A percentile compares a stretch with the other conserved stretches of the same genome.
phyloP scores from a whole-genome alignment of 2,888 invertebrate genomes.

The Archaeoteleia sp. region DNA sequence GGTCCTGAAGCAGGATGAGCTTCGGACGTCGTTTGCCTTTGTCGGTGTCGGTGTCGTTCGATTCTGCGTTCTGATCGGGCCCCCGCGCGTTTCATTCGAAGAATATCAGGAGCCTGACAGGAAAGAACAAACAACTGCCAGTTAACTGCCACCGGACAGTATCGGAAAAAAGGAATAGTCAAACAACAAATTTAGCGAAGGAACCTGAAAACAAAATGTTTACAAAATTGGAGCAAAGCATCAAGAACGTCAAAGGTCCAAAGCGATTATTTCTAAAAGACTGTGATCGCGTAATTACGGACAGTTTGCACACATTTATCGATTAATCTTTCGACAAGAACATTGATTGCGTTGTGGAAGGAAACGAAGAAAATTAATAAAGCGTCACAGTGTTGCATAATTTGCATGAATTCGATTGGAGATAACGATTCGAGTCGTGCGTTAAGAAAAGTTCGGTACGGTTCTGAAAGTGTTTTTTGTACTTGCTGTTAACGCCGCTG shows the following conservation, averaged over 20 bases:
- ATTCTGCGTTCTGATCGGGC: slow-evolving; percentile 47
- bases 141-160: too few relatives aligned
- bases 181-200: too few relatives aligned
- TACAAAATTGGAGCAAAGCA: too few relatives aligned
- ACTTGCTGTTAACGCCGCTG: slow-evolving; percentile 9
- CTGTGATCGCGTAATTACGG: slow-evolving; percentile 43
- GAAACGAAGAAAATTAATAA: slow-evolving; percentile 42
- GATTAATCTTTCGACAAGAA: slow-evolving; percentile 6
- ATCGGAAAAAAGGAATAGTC: too few relatives aligned
- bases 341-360: slow-evolving; percentile 12
- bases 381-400: too few relatives aligned
- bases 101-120: slow-evolving; percentile 7
- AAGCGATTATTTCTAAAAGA: slow-evolving; percentile 42
- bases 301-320: too few relatives aligned
- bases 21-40: slow-evolving; percentile 41
- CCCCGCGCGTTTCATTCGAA: slow-evolving; percentile 13
- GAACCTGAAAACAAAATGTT: too few relatives aligned
- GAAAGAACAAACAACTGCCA: not conserved
- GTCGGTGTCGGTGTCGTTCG: slow-evolving; percentile 44
- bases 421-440: too few relatives aligned
- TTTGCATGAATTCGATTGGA: not conserved
- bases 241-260: slow-evolving; percentile 8
- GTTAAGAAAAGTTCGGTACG: too few relatives aligned
- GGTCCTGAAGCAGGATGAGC: slow-evolving; percentile 47
- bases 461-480: not conserved